Evolutionary conservation across 2,797 vertebrate genomes (phyloP).

Genomic region (Spondyliosoma cantharus): DNA sequence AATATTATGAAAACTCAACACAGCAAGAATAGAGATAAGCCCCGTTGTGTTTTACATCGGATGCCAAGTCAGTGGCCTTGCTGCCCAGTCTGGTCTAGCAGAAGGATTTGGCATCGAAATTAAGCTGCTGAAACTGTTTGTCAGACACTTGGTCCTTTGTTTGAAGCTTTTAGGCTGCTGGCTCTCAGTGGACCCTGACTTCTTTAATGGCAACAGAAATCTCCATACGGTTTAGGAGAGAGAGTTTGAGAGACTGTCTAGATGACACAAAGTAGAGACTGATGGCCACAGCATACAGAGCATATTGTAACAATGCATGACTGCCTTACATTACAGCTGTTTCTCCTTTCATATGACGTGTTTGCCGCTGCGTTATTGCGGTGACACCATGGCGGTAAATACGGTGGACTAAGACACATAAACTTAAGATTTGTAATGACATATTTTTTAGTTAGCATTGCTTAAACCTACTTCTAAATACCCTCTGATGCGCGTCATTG

Average conservation of each 20-base stretch:
- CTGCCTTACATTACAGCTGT: neutral
- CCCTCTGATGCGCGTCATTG: no score
- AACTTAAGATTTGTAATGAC: no score
- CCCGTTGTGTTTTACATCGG: slow-evolving; percentile 34
- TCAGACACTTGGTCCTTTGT: slow-evolving; percentile 60
- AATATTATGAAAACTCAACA: slow-evolving; percentile 49
- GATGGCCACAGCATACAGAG: neutral
- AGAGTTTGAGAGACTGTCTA: slow-evolving; percentile 1
- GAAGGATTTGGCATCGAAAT: slow-evolving; percentile 45
- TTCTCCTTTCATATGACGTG: no score
- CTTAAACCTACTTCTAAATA: no score
- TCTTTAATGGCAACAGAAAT: slow-evolving; percentile 36
- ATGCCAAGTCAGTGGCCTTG: slow-evolving; percentile 48
- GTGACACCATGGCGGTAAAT: no score
- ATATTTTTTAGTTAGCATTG: no score
- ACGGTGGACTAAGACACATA: no score
- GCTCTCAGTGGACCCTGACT: slow-evolving; percentile 36
- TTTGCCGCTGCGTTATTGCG: no score
- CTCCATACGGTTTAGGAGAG: neutral
- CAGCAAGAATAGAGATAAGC: slow-evolving; percentile 30
- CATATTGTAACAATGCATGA: neutral
- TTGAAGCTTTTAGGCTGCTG: slow-evolving; percentile 32
- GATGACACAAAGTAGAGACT: neutral
- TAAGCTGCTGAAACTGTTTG: slow-evolving; percentile 31
- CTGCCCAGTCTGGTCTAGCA: slow-evolving; percentile 32